A percentile compares a stretch with the other conserved stretches of the same genome.
These are phyloP conservation scores for Heterodera carotae DNA, from an alignment of 1,140 invertebrate species.

Conservation along the genomic window DNA sequence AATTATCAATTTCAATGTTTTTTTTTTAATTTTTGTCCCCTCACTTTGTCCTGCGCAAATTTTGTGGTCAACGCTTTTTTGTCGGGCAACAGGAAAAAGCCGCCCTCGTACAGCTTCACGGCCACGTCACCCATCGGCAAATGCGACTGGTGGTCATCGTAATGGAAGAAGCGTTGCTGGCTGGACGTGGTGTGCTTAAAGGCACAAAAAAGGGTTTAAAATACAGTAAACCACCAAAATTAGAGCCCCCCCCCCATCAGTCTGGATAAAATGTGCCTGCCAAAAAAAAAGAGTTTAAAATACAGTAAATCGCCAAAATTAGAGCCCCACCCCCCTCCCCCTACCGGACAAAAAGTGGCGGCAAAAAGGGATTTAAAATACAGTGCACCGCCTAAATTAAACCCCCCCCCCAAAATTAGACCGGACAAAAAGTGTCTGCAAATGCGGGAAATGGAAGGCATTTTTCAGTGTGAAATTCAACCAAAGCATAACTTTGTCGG, in stretches of 20 bases:
- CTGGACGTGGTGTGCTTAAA: constrained; percentile 7
- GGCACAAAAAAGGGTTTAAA: neutral
- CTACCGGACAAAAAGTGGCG: too few relatives aligned
- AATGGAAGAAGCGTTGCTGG: constrained; percentile 1
- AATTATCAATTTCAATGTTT: neutral
- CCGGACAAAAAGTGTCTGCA: too few relatives aligned
- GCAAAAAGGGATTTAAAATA: neutral
- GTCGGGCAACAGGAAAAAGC: constrained; percentile 38
- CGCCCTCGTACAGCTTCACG: constrained; percentile 35
- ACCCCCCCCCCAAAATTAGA: too few relatives aligned
- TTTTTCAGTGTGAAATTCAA: too few relatives aligned
- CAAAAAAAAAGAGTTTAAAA: too few relatives aligned
- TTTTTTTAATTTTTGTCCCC: neutral
- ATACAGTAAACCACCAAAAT: neutral
- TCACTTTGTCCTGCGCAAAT: constrained; percentile 23
- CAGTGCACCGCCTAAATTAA: too few relatives aligned
- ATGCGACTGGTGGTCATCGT: neutral
- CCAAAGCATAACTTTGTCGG: too few relatives aligned
- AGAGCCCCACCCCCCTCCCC: too few relatives aligned
- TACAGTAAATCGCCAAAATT: neutral
- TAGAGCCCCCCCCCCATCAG: too few relatives aligned
- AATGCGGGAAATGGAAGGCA: too few relatives aligned
- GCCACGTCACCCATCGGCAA: neutral
- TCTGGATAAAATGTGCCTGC: too few relatives aligned
- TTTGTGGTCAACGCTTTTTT: constrained; percentile 17